phyloP scores from a whole-genome alignment of 2,797 vertebrate genomes.

The Girardinus metallicus region DNA sequence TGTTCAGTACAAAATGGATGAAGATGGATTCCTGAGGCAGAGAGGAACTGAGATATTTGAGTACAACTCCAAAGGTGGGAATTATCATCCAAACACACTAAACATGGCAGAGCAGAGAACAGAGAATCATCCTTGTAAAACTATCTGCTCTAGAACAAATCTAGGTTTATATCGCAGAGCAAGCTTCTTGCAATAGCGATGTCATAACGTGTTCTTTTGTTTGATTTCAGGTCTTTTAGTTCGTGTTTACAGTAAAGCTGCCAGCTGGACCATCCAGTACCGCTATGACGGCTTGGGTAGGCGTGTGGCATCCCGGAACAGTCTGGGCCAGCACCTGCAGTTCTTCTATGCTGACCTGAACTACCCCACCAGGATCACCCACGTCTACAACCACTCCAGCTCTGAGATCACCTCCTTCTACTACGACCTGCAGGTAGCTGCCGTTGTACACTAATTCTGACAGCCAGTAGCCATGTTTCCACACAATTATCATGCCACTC shows the following conservation, averaged over 20 bases:
- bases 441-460: not conserved
- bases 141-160: not conserved
- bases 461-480: not conserved
- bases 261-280: constrained; percentile 96
- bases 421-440: constrained; percentile 87
- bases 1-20: constrained; percentile 93
- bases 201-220: not conserved
- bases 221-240: constrained; percentile 85
- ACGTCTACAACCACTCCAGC: constrained; percentile 98
- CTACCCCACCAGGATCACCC: constrained; percentile 96
- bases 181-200: not conserved
- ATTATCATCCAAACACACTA: not conserved
- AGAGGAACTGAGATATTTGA: constrained; percentile 97
- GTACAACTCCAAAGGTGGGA: constrained; percentile 92
- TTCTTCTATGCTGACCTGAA: constrained; percentile 98
- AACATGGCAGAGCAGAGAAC: not conserved
- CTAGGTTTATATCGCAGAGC: not conserved
- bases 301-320: constrained; percentile 92
- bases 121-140: not conserved
- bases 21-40: constrained; percentile 95
- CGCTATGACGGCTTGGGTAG: constrained; percentile 95
- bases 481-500: too few relatives aligned
- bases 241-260: constrained; percentile 96
- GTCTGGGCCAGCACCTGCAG: constrained; percentile 95
- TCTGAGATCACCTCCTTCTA: constrained; percentile 98